Evolutionary conservation across 2,888 invertebrate species (phyloP).

Genomic region (Idaea straminata): DNA sequence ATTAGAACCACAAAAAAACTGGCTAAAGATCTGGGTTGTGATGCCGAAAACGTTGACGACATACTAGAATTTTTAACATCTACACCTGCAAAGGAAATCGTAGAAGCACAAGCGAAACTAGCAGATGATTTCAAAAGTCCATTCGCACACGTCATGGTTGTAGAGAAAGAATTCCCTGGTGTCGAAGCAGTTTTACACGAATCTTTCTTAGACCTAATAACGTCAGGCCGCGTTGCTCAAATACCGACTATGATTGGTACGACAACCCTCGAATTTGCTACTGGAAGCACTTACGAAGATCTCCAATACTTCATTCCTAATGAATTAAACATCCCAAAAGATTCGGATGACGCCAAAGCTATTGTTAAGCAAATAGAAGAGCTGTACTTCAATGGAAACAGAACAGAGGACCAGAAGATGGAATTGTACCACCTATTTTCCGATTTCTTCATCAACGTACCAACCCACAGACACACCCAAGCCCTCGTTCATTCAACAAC

Average conservation of each 20-base stretch:
- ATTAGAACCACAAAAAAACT: conserved; percentile 54
- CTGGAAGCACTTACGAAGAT: conserved; percentile 47
- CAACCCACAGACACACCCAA: conserved; percentile 59
- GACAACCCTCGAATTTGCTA: conserved; percentile 50
- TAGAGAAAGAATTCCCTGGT: conserved; percentile 66
- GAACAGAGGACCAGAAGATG: conserved; percentile 19
- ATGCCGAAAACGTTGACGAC: conserved; percentile 54
- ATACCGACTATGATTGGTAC: conserved; percentile 65
- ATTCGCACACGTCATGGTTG: conserved; percentile 43
- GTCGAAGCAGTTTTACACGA: conserved; percentile 62
- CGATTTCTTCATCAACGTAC: conserved; percentile 52
- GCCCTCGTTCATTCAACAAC: conserved; percentile 57
- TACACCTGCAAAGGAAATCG: conserved; percentile 58
- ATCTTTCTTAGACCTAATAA: conserved; percentile 54
- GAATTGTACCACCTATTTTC: conserved; percentile 59
- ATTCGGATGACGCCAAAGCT: conserved; percentile 48
- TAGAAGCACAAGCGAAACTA: conserved; percentile 48
- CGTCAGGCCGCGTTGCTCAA: conserved; percentile 61
- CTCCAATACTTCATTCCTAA: conserved; percentile 56
- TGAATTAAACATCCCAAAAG: conserved; percentile 52
- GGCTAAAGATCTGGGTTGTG: conserved; percentile 56
- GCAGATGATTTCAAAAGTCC: conserved; percentile 21
- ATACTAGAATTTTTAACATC: conserved; percentile 60
- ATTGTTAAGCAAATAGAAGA: conserved; percentile 53
- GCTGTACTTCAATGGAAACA: conserved; percentile 53